A percentile compares a stretch with the other conserved stretches of the same genome.
phyloP scores from a whole-genome alignment of 2,113 vertebrate species.

The Andinoacara biseriatus region DNA sequence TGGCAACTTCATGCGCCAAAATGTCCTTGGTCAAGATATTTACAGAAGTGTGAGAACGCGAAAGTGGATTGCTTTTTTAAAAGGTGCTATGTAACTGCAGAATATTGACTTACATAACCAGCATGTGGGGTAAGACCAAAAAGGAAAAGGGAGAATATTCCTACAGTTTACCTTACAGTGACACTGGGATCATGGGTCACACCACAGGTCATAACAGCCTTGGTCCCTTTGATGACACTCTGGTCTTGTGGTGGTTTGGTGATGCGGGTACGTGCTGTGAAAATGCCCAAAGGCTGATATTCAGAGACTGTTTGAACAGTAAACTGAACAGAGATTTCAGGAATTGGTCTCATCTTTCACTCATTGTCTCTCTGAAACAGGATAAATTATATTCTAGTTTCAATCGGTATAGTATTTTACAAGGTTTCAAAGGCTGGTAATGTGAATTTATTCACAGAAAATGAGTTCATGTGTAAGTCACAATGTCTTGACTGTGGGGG shows the following conservation, averaged over 20 bases:
- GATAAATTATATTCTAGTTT: conserved; percentile 31
- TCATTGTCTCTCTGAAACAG: conserved; percentile 19
- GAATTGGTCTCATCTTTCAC: conserved; percentile 41
- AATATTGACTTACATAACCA: not conserved
- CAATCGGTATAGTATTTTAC: not conserved
- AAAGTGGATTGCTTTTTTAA: not conserved
- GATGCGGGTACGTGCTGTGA: conserved; percentile 92
- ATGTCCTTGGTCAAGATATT: not conserved
- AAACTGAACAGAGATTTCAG: conserved; percentile 18
- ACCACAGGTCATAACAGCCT: conserved; percentile 92
- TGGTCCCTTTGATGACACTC: conserved; percentile 98
- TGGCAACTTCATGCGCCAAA: not conserved
- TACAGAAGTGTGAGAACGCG: not conserved
- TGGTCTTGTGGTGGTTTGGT: conserved; percentile 91
- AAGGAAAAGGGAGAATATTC: not conserved
- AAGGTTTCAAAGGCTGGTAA: conserved; percentile 6
- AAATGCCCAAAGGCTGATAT: conserved; percentile 37
- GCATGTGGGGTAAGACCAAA: not conserved
- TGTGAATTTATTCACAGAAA: conserved; percentile 32
- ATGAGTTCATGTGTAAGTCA: not conserved
- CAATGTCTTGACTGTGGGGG: conserved; percentile 13
- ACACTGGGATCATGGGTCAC: conserved; percentile 94
- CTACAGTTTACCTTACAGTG: conserved; percentile 83
- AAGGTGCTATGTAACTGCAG: not conserved
- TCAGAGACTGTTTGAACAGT: conserved; percentile 43